phyloP scores from a whole-genome alignment of 2,888 invertebrate species.

The Acanthopleura granulata region DNA sequence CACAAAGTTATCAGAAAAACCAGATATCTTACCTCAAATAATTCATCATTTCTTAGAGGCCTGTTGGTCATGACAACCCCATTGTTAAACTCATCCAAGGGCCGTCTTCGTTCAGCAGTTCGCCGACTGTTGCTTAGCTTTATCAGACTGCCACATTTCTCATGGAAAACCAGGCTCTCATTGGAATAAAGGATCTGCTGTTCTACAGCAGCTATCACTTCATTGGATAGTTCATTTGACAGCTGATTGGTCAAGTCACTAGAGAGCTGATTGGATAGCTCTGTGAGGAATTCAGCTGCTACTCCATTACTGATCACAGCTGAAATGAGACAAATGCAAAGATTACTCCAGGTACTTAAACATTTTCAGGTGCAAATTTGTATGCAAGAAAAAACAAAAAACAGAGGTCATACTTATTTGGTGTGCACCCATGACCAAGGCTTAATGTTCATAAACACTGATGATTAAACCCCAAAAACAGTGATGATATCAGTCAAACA shows the following conservation, averaged over 20 bases:
- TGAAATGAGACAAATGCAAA: background rate
- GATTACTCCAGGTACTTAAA: no score
- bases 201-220: constrained; percentile 36
- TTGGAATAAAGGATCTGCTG: constrained; percentile 35
- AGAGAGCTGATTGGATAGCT: constrained; percentile 57
- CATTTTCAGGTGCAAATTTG: no score
- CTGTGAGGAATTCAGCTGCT: constrained; percentile 55
- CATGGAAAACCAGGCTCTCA: constrained; percentile 81
- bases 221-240: constrained; percentile 61
- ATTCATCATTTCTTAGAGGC: constrained; percentile 64
- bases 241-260: constrained; percentile 57
- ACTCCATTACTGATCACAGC: background rate
- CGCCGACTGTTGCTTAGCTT: constrained; percentile 72
- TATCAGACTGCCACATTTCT: constrained; percentile 88
- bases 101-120: constrained; percentile 64
- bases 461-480: no score
- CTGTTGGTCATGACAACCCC: constrained; percentile 69
- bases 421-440: no score
- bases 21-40: constrained; percentile 64
- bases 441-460: no score
- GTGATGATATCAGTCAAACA: no score
- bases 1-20: background rate
- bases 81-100: constrained; percentile 69
- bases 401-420: no score
- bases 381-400: no score